phyloP scores from a whole-genome alignment of 2,888 invertebrate species.

The Trilocha varians region DNA sequence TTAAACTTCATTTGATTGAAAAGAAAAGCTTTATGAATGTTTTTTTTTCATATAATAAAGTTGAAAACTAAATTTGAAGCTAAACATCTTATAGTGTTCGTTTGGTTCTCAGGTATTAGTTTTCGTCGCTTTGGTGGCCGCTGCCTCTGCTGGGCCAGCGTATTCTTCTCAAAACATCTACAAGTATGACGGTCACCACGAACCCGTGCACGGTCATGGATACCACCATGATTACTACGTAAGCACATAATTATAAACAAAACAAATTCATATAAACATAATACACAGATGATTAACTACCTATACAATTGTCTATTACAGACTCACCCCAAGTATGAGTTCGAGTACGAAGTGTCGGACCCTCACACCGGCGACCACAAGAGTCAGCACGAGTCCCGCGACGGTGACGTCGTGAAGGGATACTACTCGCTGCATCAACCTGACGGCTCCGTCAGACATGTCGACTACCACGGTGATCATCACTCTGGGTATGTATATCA shows the following conservation, averaged over 20 bases:
- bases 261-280: too few relatives aligned
- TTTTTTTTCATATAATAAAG: too few relatives aligned
- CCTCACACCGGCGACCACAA: constrained; percentile 73
- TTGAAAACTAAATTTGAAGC: too few relatives aligned
- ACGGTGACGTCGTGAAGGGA: constrained; percentile 75
- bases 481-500: too few relatives aligned
- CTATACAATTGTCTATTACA: constrained; percentile 1
- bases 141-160: constrained; percentile 11
- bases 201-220: constrained; percentile 14
- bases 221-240: constrained; percentile 22
- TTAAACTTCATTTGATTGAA: too few relatives aligned
- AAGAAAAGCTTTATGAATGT: too few relatives aligned
- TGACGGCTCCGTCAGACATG: too few relatives aligned
- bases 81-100: too few relatives aligned
- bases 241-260: constrained; percentile 9
- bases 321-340: constrained; percentile 29
- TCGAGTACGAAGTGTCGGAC: constrained; percentile 56
- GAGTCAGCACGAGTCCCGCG: constrained; percentile 64
- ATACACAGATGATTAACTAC: background rate
- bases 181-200: constrained; percentile 24
- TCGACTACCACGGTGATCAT: too few relatives aligned
- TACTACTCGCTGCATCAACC: background rate
- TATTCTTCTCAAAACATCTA: constrained; percentile 27
- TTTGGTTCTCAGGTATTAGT: too few relatives aligned
- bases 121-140: background rate